Evolutionary conservation across 2,113 vertebrate species (phyloP).

Genomic region (Nycticryphes semicollaris): DNA sequence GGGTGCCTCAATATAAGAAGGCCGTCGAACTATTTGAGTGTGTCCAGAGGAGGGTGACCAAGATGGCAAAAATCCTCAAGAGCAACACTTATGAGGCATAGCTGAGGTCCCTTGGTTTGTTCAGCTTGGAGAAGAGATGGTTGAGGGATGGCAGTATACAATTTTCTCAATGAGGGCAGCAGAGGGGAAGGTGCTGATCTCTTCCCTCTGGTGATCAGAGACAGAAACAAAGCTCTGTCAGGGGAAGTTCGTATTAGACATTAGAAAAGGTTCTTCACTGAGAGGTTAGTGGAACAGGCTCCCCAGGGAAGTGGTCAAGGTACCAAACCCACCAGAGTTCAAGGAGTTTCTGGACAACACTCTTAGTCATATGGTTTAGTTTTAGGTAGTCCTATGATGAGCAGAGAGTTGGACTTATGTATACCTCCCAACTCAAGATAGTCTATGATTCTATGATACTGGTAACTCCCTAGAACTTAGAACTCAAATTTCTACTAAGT

Average conservation of each 20-base stretch:
- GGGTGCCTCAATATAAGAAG: neutral
- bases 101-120: neutral
- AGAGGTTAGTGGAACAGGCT: neutral
- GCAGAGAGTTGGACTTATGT: neutral
- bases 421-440: neutral
- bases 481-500: neutral
- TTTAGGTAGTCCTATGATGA: neutral
- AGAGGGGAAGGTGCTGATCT: neutral
- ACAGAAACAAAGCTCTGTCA: neutral
- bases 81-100: rapidly evolving
- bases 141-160: neutral
- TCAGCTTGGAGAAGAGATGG: neutral
- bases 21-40: neutral
- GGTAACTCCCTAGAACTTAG: neutral
- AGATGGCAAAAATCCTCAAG: rapidly evolving
- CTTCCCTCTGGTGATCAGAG: neutral
- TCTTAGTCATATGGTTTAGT: neutral
- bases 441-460: neutral
- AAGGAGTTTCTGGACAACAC: neutral
- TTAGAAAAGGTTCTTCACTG: neutral
- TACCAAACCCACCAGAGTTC: neutral
- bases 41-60: neutral
- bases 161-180: neutral
- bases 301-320: neutral
- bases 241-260: neutral